Percentiles rank a stretch among this genome's conserved stretches.
These are phyloP conservation scores for Bambusicola thoracicus DNA, from an alignment of 2,113 vertebrate species.

Conservation along the genomic window DNA sequence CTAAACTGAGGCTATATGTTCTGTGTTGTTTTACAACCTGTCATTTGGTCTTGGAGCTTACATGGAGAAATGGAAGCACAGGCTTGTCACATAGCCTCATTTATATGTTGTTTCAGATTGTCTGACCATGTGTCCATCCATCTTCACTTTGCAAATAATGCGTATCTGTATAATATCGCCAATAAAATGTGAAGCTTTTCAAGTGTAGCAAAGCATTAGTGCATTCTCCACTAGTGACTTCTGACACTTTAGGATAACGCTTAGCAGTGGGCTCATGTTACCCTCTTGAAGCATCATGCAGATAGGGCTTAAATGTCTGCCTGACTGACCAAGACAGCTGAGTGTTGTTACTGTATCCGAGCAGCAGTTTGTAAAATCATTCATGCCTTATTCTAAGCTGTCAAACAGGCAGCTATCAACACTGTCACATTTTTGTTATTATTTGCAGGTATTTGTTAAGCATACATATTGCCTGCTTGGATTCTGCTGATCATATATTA, in stretches of 20 bases:
- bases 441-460: conserved; percentile 27
- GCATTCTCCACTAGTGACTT: not conserved
- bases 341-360: not conserved
- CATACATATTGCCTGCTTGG: not conserved
- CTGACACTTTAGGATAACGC: not conserved
- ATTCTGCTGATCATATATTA: not conserved
- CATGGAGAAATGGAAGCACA: not conserved
- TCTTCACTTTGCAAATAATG: not conserved
- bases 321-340: conserved; percentile 57
- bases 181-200: not conserved
- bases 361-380: conserved; percentile 17
- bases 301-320: not conserved
- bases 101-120: not conserved
- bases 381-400: conserved; percentile 1
- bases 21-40: not conserved
- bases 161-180: not conserved
- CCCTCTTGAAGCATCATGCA: not conserved
- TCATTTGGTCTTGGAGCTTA: not conserved
- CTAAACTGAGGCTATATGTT: not conserved
- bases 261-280: conserved; percentile 12
- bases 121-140: not conserved
- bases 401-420: not conserved
- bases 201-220: not conserved
- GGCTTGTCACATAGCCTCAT: not conserved
- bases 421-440: conserved; percentile 26